Evolutionary conservation across 1,140 invertebrate genomes (phyloP).

Genomic region (Apolygus lucorum): DNA sequence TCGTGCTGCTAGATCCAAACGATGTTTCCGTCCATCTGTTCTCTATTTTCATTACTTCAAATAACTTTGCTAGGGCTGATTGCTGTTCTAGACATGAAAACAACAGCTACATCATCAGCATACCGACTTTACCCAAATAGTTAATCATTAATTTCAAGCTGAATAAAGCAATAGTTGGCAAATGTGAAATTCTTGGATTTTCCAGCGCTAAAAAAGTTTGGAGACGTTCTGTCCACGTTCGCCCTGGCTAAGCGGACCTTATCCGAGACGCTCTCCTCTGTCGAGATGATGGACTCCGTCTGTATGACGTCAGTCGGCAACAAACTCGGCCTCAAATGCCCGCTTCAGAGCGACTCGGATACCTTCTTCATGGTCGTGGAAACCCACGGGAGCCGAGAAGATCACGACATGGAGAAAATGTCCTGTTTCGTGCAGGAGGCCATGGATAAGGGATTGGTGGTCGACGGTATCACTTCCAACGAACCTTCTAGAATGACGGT

Average conservation of each 20-base stretch:
- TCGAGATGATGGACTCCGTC: constrained; percentile 80
- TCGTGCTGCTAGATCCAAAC: too few relatives aligned
- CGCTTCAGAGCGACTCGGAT: constrained; percentile 40
- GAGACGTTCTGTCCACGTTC: constrained; percentile 65
- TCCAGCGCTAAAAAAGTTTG: constrained; percentile 63
- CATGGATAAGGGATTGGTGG: constrained; percentile 58
- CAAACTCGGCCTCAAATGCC: constrained; percentile 29
- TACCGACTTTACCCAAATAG: too few relatives aligned
- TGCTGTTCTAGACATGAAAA: too few relatives aligned
- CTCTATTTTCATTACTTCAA: too few relatives aligned
- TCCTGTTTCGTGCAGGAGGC: constrained; percentile 63
- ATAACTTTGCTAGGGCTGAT: too few relatives aligned
- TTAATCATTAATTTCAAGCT: too few relatives aligned
- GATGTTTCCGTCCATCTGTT: too few relatives aligned
- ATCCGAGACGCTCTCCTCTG: constrained; percentile 85
- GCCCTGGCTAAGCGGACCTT: constrained; percentile 61
- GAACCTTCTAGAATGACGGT: constrained; percentile 71
- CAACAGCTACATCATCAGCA: too few relatives aligned
- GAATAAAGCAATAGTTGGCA: too few relatives aligned
- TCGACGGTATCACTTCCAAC: constrained; percentile 73
- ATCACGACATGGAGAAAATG: constrained; percentile 83
- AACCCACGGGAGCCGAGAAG: constrained; percentile 71
- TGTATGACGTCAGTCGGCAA: constrained; percentile 51
- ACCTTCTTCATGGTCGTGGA: constrained; percentile 90
- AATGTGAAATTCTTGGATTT: constrained; percentile 20